A percentile compares a stretch with the other conserved stretches of the same genome.
phyloP scores from a whole-genome alignment of 2,888 invertebrate species.

The Lycia hirtaria region DNA sequence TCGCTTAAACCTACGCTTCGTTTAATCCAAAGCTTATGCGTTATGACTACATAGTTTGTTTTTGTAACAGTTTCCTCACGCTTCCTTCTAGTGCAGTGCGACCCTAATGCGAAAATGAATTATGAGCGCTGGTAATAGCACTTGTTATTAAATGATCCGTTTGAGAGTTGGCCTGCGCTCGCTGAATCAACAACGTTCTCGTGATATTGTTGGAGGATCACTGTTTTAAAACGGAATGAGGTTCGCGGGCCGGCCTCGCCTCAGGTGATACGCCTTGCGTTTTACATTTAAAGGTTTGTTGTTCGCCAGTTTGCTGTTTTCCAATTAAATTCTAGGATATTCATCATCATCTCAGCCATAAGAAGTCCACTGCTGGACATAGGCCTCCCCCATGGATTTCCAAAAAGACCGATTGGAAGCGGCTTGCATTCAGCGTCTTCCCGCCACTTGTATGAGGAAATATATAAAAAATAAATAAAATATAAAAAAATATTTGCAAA shows the following conservation, averaged over 20 bases:
- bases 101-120: slow-evolving; percentile 65
- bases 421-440: too few species aligned
- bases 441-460: too few species aligned
- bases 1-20: too few species aligned
- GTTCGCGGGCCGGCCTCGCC: slow-evolving; percentile 5
- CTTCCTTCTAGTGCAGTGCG: background rate
- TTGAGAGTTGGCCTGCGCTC: slow-evolving; percentile 21
- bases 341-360: too few species aligned
- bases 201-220: slow-evolving; percentile 22
- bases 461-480: too few species aligned
- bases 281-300: background rate
- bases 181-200: slow-evolving; percentile 35
- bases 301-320: background rate
- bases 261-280: background rate
- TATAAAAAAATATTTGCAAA: too few species aligned
- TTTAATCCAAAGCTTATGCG: too few species aligned
- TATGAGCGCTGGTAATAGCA: slow-evolving; percentile 62
- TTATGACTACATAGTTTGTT: too few species aligned
- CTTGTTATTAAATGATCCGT: slow-evolving; percentile 63
- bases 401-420: too few species aligned
- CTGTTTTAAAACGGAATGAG: slow-evolving; percentile 31
- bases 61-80: too few species aligned
- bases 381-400: too few species aligned
- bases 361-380: too few species aligned
- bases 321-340: background rate